phyloP scores from a whole-genome alignment of 2,888 invertebrate genomes.

The Mesorhabditis belari region DNA sequence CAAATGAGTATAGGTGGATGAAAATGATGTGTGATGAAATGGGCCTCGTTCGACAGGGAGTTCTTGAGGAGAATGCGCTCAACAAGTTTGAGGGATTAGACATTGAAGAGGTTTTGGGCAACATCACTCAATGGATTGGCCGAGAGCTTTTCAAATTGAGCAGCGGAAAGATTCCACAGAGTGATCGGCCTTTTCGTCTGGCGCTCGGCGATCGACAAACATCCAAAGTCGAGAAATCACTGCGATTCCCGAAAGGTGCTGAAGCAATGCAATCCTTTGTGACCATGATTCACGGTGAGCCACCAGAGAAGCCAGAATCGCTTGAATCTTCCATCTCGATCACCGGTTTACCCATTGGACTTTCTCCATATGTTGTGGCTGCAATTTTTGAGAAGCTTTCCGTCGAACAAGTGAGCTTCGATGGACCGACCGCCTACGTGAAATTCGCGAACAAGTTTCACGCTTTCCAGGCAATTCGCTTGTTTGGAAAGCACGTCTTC shows the following conservation, averaged over 20 bases:
- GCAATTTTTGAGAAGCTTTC: too few species aligned
- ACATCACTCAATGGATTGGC: background rate
- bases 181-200: too few species aligned
- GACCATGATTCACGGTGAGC: too few species aligned
- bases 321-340: too few species aligned
- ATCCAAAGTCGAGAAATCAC: too few species aligned
- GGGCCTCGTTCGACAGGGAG: constrained; percentile 43
- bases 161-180: background rate
- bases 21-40: constrained; percentile 5
- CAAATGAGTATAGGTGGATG: constrained; percentile 29
- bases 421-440: background rate
- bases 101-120: background rate
- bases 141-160: background rate
- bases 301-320: too few species aligned
- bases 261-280: too few species aligned
- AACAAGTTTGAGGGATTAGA: constrained; percentile 1
- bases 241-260: too few species aligned
- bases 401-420: background rate
- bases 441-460: background rate
- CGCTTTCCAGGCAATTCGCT: background rate
- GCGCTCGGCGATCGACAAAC: too few species aligned
- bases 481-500: background rate
- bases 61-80: constrained; percentile 40
- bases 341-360: too few species aligned
- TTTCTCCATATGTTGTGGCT: too few species aligned